A percentile compares a stretch with the other conserved stretches of the same genome.
Conservation (phyloP, 2,888 invertebrate species). For the Nymphalis polychloros region DNA sequence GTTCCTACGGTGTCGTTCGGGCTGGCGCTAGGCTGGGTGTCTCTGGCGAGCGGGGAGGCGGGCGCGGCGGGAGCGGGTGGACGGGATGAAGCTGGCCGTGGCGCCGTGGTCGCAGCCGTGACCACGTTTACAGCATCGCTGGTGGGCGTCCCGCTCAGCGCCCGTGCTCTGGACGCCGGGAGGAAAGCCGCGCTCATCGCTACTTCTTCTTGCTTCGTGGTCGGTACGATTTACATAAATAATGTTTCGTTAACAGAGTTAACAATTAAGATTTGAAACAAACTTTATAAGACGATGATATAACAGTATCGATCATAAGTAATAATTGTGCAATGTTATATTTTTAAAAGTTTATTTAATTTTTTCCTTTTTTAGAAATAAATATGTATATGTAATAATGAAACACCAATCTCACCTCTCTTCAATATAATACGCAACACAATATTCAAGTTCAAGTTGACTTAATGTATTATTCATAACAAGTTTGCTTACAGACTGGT, state of each 20-base stretch:
- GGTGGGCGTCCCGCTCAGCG: conserved; percentile 60
- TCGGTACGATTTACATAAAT: conserved; percentile 40
- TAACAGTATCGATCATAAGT: no score
- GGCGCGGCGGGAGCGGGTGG: conserved; percentile 25
- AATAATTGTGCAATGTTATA: not conserved
- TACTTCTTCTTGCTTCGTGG: conserved; percentile 57
- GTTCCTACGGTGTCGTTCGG: conserved; percentile 65
- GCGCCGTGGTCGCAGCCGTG: conserved; percentile 52
- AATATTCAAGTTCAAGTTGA: not conserved
- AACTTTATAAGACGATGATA: no score
- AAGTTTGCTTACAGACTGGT: not conserved
- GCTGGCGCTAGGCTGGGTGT: conserved; percentile 67
- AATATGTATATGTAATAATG: not conserved
- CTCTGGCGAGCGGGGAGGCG: conserved; percentile 57
- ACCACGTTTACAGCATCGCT: conserved; percentile 51
- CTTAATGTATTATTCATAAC: not conserved
- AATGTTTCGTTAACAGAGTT: not conserved
- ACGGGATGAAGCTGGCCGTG: conserved; percentile 47
- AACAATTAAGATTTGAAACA: no score
- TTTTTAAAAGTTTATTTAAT: not conserved
- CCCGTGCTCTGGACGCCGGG: conserved; percentile 52
- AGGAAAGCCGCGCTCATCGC: conserved; percentile 57
- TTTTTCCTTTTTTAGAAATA: not conserved
- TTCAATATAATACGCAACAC: not conserved
- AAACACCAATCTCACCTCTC: no score